Conservation (phyloP, 92 coral and sea anemone genomes). For the Blastomussa wellsi region DNA sequence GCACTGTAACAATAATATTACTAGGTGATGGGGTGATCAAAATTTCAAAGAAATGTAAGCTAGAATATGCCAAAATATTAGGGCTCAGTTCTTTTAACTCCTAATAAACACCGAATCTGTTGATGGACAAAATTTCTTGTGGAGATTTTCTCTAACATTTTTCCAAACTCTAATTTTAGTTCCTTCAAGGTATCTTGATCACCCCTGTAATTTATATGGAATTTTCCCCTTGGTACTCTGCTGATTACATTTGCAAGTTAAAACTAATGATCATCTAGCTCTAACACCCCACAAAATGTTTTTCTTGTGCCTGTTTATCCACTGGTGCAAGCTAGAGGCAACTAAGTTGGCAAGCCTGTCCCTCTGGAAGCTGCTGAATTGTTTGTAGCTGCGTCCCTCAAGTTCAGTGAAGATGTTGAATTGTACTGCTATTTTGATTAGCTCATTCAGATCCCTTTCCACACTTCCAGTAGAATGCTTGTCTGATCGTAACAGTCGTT, state of each 20-base stretch:
- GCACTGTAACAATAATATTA: no score
- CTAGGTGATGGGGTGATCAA: no score
- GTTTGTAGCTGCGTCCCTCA: conserved; percentile 32
- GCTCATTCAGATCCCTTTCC: conserved; percentile 58
- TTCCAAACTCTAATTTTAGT: no score
- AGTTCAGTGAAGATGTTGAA: conserved; percentile 31
- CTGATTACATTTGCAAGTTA: neutral
- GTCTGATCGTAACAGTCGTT: conserved; percentile 48
- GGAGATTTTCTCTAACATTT: no score
- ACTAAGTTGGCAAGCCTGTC: conserved; percentile 23
- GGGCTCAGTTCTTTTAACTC: no score
- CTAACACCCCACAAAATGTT: neutral
- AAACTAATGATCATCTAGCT: neutral
- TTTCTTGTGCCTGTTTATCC: neutral
- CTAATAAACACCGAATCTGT: no score
- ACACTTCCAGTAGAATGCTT: conserved; percentile 46
- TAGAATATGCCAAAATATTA: no score
- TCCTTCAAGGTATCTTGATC: no score
- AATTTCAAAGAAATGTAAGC: no score
- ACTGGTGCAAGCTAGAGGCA: conserved; percentile 5
- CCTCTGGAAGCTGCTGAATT: conserved; percentile 29
- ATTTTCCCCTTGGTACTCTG: neutral
- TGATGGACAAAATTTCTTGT: no score
- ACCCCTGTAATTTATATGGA: neutral
- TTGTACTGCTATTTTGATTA: conserved; percentile 50